Base-by-base conservation (phyloP, 2,888 invertebrate genomes). In the Deilephila porcellus region DNA sequence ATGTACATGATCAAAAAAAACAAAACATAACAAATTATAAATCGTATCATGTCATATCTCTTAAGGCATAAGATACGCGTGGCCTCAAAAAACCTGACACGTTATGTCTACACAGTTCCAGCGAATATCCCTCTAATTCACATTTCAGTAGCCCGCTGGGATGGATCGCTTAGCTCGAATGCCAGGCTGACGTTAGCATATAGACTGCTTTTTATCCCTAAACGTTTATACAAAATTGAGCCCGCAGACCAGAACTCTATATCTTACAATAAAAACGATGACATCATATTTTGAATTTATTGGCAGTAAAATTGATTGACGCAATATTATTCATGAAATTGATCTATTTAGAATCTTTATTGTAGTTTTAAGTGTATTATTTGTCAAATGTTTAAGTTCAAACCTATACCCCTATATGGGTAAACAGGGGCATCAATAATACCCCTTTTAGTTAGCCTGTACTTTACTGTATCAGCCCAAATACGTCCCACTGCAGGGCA, bases 121-220 rank as follows among this genome's bases (percentile, higher is more conserved):
- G 20, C 64, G 64, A 64, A 45, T 45, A n/a, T 37, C 37, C 37
- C 37, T 64, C 34, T 52, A 67, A 67, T 45, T 67, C 52, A 67
- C 67, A 59, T 64, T 72, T 72, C 64, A 72, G 56, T 25, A 59
- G 63, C 19, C 67, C 59, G 20, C 59, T 56, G 72, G 67, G 72
- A 67, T 56, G 59, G 59, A 72, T 67, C 64, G 20, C 67, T 72
- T 72, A 72, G 34, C 59, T 34, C 67, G 59, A 37, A 29, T 32
- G 2, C 64, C 67, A 72, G 72, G 59, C 72, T 67, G 59, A 59
- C 56, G 56, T 72, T 72, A 72, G 67, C 72, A 72, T 72, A 72
- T 72, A 72, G 64, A 72, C 64, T 72, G 56, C 72, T 72, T 72
- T 72, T 72, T 64, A 63, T 64, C 67, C 72, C 59, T 19, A 67